Base-by-base conservation (phyloP, 2,888 invertebrate species). In the Nezara viridula region DNA sequence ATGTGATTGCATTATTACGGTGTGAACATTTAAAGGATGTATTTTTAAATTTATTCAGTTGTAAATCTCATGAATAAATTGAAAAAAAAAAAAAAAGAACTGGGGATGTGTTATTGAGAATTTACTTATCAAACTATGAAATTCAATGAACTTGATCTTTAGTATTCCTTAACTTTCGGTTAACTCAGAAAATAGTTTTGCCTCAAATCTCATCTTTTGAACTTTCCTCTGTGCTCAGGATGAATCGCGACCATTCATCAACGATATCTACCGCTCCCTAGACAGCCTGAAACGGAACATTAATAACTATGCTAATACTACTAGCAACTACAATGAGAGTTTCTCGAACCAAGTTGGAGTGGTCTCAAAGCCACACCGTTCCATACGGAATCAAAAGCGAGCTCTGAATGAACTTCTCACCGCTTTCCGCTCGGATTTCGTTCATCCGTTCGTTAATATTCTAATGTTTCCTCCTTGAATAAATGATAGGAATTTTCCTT, bases 321-420 rank as follows among this genome's bases (percentile, higher is more conserved):
- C 27, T 60, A 4, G 14, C 10, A 6, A 60, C n/a, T n/a, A n/a
- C 66, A 37, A 73, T 19, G 37, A 37, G n/a, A n/a, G n/a, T 37
- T 14, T 37, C 27, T 32, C 19, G 66, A 37, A 27, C 27, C 14
- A 37, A 73, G 7, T 73, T 73, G 32, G 21, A 73, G 37, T 37
- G 32, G 32, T 19, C 32, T 37, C 44, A 9, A 37, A 21, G 60
- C 60, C 16, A 5, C 14, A 1, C 27, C 60, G 27, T n/a, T n/a
- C 60, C 60, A 27, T 27, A 27, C 32, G 19, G 66, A 73, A 73
- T 73, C 66, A 37, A 73, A 73, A 73, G 66, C 66, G 60, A 44
- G 44, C 7, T 7, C 10, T 5, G 44, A 44, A 44, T 44, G 44
- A 44, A 44, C 7, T 10, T 10, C 44, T 44, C 44, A 10, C 44